A percentile compares a stretch with the other conserved stretches of the same genome.
These are phyloP conservation scores for Ciona savignyi DNA, from an alignment of 23 tunicate species.

Conservation along the genomic window DNA sequence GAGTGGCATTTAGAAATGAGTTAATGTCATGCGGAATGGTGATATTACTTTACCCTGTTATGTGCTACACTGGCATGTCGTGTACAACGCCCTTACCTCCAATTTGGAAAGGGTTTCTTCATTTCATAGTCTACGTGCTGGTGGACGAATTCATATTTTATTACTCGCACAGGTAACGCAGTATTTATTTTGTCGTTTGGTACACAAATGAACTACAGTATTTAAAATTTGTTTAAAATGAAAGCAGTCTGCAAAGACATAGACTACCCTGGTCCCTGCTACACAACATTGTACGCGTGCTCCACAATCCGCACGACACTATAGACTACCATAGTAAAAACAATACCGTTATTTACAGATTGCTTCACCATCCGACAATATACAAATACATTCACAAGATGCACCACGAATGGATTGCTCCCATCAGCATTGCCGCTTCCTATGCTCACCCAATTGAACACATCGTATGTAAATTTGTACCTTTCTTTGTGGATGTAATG, in stretches of 20 bases:
- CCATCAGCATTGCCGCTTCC: conserved; percentile 88
- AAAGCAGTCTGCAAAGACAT: neutral
- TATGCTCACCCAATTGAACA: conserved; percentile 91
- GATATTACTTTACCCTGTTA: conserved; percentile 49
- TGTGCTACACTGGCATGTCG: conserved; percentile 46
- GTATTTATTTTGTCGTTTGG: neutral
- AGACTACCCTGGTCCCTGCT: neutral
- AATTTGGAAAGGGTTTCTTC: conserved; percentile 28
- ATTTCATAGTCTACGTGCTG: conserved; percentile 29
- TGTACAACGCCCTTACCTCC: conserved; percentile 46
- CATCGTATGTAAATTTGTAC: conserved; percentile 69
- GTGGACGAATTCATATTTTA: conserved; percentile 67
- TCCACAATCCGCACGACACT: too few species aligned
- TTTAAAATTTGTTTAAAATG: too few species aligned
- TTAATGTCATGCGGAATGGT: conserved; percentile 33
- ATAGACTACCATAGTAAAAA: too few species aligned
- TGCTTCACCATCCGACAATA: conserved; percentile 53
- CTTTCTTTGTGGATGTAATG: too few species aligned
- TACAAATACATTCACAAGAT: conserved; percentile 84
- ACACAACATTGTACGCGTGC: too few species aligned
- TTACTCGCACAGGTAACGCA: conserved; percentile 72
- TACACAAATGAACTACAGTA: too few species aligned
- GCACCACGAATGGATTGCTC: conserved; percentile 97
- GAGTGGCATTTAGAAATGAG: conserved; percentile 51
- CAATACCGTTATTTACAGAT: conserved; percentile 20